A percentile compares a stretch with the other conserved stretches of the same genome.
Conservation (phyloP, 1,140 invertebrate species). For the Carcinoscorpius rotundicauda region DNA sequence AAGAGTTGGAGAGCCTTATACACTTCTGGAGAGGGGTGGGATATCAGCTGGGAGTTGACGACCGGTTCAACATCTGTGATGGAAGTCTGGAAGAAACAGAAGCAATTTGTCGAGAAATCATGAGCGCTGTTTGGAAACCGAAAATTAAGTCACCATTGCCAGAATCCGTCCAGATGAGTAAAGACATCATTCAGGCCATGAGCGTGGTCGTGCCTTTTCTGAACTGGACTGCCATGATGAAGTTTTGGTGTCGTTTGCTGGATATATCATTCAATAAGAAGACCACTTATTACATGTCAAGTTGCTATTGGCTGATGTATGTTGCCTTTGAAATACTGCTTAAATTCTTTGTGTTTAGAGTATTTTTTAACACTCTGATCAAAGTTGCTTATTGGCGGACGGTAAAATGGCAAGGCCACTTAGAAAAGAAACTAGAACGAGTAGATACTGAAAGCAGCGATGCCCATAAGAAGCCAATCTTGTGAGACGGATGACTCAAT, state of each 20-base stretch:
- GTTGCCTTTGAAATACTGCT: no score
- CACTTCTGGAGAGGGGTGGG: conserved; percentile 77
- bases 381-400: no score
- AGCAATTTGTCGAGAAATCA: conserved; percentile 31
- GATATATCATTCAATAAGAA: conserved; percentile 7
- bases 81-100: conserved; percentile 35
- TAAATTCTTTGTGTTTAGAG: no score
- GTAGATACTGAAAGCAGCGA: no score
- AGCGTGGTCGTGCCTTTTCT: conserved; percentile 19
- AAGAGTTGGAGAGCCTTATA: conserved; percentile 57
- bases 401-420: no score
- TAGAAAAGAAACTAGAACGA: no score
- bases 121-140: conserved; percentile 21
- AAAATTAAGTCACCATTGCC: conserved; percentile 4
- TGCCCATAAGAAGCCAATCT: no score
- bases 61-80: conserved; percentile 50
- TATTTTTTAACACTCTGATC: no score
- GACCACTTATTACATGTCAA: conserved; percentile 10
- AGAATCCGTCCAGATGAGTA: conserved; percentile 20
- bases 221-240: conserved; percentile 19
- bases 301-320: conserved; percentile 16
- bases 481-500: no score
- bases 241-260: conserved; percentile 21
- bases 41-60: conserved; percentile 62
- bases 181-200: conserved; percentile 19